Evolutionary conservation across 2,888 invertebrate species (phyloP).

Genomic region (Nycteola revayana): DNA sequence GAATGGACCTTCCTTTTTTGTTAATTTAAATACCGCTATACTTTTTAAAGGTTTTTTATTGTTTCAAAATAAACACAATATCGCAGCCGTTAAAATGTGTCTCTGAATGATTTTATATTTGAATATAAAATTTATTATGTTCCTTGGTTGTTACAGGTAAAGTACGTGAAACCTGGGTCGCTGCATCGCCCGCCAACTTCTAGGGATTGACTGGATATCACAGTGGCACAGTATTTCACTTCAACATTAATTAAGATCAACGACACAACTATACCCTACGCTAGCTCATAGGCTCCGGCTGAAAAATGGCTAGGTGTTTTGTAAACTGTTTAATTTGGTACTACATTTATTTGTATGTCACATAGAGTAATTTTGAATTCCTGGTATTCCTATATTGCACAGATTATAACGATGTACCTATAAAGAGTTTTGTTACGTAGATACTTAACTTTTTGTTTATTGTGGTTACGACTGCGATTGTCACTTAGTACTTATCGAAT

Average conservation of each 20-base stretch:
- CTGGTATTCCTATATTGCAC: slow-evolving; percentile 61
- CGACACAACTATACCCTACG: slow-evolving; percentile 40
- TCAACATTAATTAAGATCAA: slow-evolving; percentile 33
- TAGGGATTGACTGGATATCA: slow-evolving; percentile 51
- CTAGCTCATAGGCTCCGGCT: slow-evolving; percentile 40
- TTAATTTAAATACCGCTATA: slow-evolving; percentile 76
- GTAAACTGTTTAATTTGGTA: slow-evolving; percentile 55
- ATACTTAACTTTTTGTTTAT: slow-evolving; percentile 55
- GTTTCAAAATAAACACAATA: slow-evolving; percentile 35
- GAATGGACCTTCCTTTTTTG: slow-evolving; percentile 65
- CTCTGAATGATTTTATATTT: slow-evolving; percentile 22
- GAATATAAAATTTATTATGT: slow-evolving; percentile 18
- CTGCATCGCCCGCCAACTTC: slow-evolving; percentile 45
- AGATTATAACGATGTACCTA: slow-evolving; percentile 58
- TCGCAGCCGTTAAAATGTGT: slow-evolving; percentile 26
- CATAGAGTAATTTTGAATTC: slow-evolving; percentile 58
- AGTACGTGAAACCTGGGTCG: slow-evolving; percentile 67
- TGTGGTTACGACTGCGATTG: slow-evolving; percentile 54
- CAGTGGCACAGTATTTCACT: slow-evolving; percentile 70
- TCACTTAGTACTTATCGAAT: slow-evolving; percentile 49
- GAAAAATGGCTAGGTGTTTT: slow-evolving; percentile 45
- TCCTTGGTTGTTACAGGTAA: slow-evolving; percentile 71
- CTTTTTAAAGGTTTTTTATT: slow-evolving; percentile 60
- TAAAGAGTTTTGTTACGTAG: slow-evolving; percentile 55
- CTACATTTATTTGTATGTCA: slow-evolving; percentile 58